phyloP scores from a whole-genome alignment of 2,888 invertebrate species.

The Hyppa rectilinea region DNA sequence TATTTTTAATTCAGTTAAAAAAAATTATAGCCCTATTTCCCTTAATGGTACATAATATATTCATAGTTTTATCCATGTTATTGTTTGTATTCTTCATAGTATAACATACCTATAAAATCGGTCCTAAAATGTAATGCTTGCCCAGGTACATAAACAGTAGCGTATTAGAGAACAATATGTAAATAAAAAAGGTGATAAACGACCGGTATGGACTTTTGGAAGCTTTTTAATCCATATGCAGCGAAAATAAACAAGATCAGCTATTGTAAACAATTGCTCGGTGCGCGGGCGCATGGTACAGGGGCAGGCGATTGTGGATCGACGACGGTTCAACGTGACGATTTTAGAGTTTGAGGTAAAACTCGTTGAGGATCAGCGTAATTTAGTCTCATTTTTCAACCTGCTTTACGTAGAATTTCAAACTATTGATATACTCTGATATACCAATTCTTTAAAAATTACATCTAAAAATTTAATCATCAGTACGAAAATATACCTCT shows the following conservation, averaged over 20 bases:
- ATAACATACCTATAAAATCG: neutral
- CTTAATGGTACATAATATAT: neutral
- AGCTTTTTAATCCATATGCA: slow-evolving; percentile 90
- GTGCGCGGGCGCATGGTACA: slow-evolving; percentile 74
- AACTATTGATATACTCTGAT: neutral
- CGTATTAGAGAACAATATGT: slow-evolving; percentile 67
- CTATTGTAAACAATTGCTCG: slow-evolving; percentile 84
- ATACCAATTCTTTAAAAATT: neutral
- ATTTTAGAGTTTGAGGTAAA: neutral
- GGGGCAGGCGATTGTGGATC: slow-evolving; percentile 56
- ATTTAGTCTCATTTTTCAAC: neutral
- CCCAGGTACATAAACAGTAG: slow-evolving; percentile 43
- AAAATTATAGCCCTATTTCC: neutral
- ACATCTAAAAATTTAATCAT: neutral
- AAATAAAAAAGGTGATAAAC: slow-evolving; percentile 82
- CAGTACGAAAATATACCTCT: neutral
- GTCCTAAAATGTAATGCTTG: slow-evolving; percentile 9
- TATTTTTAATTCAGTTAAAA: neutral
- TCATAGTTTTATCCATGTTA: neutral
- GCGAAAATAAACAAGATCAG: slow-evolving; percentile 87
- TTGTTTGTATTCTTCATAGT: neutral
- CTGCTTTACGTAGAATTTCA: neutral
- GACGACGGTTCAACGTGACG: neutral
- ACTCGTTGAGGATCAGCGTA: neutral
- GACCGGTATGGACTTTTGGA: slow-evolving; percentile 82